Base-by-base conservation (phyloP, 2,888 invertebrate species). In the Dendrolimus pini region DNA sequence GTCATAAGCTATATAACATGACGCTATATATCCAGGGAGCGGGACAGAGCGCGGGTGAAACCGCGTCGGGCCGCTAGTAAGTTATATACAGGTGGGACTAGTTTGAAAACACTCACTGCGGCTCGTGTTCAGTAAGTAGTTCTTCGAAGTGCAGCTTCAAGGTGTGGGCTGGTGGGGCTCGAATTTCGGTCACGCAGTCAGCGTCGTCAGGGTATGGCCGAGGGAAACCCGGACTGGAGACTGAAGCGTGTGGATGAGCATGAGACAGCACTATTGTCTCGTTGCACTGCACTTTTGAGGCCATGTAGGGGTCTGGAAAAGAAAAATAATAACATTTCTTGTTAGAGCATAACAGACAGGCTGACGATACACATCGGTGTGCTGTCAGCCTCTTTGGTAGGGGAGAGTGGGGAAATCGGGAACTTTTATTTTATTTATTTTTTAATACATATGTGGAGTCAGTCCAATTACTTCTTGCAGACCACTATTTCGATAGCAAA, bases 211-310 rank as follows among this genome's bases (percentile, higher is more conserved):
- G 95, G 85, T 97, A 97, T 14, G 93, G 92, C 13, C 93, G 91
- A 0, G 97, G 97, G 80, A 95, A 97, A 53, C 94, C 94, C 2
- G 97, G 97, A 75, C 96, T 96, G 56, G 94, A 93, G n/a, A 96
- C 88, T 0, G 93, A 91, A 0, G 93, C 93, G 66, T 93, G 91
- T 0, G 94, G 93, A 74, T 93, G 93, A 62, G 93, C 93, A 69
- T 92, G 92, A 7, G 93, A 93, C 67, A 96, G 83, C 14, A 89
- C 75, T 8, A 96, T 90, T 0, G 94, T 93, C 72, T 93, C 92
- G 84, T 95, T 95, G 88, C 96, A 96, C 64, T 85, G 80, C 54
- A 88, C 74, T 57, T 80, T 82, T 1, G 87, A 83, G 0, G 85
- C 82, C 53, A 71, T 78, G 74, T 89, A 89, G 0, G 89, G 84